Evolutionary conservation across 2,113 vertebrate species (phyloP), one percentile per base, ranked within the genome.

Genomic region (Dryoscopus gambensis): DNA sequence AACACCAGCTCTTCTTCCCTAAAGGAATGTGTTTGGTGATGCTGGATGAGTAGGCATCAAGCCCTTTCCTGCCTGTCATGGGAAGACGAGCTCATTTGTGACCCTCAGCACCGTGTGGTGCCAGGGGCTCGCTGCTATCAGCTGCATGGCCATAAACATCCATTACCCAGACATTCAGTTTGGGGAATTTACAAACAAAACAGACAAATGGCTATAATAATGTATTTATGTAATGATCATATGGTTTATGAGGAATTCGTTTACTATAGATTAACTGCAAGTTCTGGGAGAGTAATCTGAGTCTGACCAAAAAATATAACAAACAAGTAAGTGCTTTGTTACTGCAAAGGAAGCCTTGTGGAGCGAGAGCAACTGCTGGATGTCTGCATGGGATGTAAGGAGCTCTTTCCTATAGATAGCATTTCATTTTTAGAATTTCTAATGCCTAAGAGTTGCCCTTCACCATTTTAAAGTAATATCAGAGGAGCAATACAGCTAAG

Each of bases 171-270:
- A 94, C 52, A 83, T 46, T 49, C 31, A 23, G 28, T 24, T 57
- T 44, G 59, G 31, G 47, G 64, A 76, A 78, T 90, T 92, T 49
- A 68, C 78, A 92, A 95, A 89, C 57, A 89, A 57, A 91, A 71
- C 33, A 91, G 77, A 90, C 37, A 96, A 94, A 95, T 25, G 33
- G 65, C 84, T 84, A 8, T 15, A 84, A 83, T 42, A 75, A 62
- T 28, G 50, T 62, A 75, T 94, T 73, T 85, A 33, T 65, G 75
- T 25, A 78, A 89, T 33, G 39, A 63, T 44, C 1, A 0, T 4
- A 31, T 2, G 3, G 40, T 93, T 94, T 70, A 85, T 37, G 87
- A 89, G 49, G 49, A 49, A 53, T 82, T 84, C 0, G 0, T 87
- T 97, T 91, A 87, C 65, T 77, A 70, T 3, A 89, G 67, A 89